Evolutionary conservation across 2,888 invertebrate species (phyloP), one percentile per base, ranked within the genome.

Genomic region (Epinotia demarniana): DNA sequence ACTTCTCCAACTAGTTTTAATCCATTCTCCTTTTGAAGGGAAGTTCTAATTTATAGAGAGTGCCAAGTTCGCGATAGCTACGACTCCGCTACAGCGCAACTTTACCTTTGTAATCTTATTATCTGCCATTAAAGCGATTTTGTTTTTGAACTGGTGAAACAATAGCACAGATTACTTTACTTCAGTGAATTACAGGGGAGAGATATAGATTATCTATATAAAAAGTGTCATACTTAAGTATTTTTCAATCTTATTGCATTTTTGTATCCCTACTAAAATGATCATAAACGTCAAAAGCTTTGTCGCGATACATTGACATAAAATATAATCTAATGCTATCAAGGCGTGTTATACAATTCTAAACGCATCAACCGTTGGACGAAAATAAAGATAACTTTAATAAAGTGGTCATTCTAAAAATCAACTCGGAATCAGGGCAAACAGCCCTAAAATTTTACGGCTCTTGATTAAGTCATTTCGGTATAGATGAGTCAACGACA

Each of bases 1-100:
- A 91, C 88, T 91, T 89, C 82, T 84, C 88, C 80, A 89, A 90
- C 89, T 93, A 92, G 92, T 91, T 93, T 92, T 92, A 94, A 93
- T 93, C 92, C 92, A 92, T 92, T 93, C 92, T 89, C 87, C 75
- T 87, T 90, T 90, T 88, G 90, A 87, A 92, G 86, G 90, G 88
- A 92, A 91, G 89, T 93, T 92, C 88, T 93, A 93, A 94, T 93
- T 93, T 92, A 93, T 92, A 89, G 91, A 87, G 89, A 93, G 94
- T 94, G 93, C 90, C 88, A 93, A 94, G 94, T 94, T 94, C 82
- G 87, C 81, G 83, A 82, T 85, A 85, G 89, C 86, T 85, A 86
- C 89, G 87, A 84, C 82, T 85, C 85, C 87, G 85, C 89, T 89
- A 89, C 84, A 87, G 82, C 69, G 64, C 64, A 90, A 91, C 83